Evolutionary conservation across 2,797 vertebrate species (phyloP), one percentile per base, ranked within the genome.

Genomic region (Podarcis lilfordi): DNA sequence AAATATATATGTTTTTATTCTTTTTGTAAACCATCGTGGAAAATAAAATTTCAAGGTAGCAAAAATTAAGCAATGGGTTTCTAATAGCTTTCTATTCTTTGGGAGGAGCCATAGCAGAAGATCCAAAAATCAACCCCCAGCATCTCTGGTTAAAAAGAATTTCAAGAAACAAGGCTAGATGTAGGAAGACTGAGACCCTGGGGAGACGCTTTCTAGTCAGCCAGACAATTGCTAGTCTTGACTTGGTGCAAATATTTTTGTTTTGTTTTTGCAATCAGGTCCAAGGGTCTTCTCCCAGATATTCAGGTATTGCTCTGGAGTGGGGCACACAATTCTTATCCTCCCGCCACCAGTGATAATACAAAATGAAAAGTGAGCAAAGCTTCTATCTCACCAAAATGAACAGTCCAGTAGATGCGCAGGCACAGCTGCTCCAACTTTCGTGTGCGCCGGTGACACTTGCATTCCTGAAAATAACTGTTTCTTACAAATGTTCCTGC

Each of bases 401-500:
- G 98, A 50, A 99, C 86, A 0, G 97, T 98, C 98, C 98, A 99
- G 95, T 98, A 99, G 85, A 99, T 91, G 1, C 95, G 96, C 88
- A 99, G 96, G 91, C 99, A 99, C 78, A 95, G 96, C 92, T 98
- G 97, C 92, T 98, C 97, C 95, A 99, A 98, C 66, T 95, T 98
- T 85, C 97, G 98, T 92, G 97, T 97, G 81, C 97, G 98, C 0
- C 98, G 97, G 55, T 98, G 97, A 91, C 99, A 99, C 87, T 96
- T 98, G 95, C 99, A 99, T 71, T 96, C 94, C 91, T 97, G 90
- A 92, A 99, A 96, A 85, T 97, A 95, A 17, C 96, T 95, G 89
- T 96, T 96, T 93, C 97, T 95, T 3, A 99, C 97, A 21, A 95
- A 94, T 1, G 97, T 96, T 90, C 97, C 98, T 40, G 98, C 97